Evolutionary conservation across 2,797 vertebrate species (phyloP).

Genomic region (Pantherophis vulpinus): DNA sequence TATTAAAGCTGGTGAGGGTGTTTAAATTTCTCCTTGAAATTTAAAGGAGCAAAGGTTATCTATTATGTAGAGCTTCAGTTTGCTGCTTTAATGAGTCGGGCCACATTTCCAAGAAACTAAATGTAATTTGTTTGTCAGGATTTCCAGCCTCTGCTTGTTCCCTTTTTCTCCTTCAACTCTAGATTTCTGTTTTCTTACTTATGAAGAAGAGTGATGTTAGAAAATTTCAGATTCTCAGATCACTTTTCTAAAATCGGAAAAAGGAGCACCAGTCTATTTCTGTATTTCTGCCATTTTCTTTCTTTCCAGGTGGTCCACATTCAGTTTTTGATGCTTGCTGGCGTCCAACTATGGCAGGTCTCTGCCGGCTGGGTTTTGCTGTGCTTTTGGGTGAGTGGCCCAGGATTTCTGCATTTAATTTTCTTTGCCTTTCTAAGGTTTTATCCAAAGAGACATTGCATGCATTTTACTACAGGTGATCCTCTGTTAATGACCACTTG

Average conservation of each 20-base stretch:
- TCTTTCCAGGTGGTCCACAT: slow-evolving; percentile 79
- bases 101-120: neutral
- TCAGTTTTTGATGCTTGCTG: slow-evolving; percentile 80
- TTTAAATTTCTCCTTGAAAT: neutral
- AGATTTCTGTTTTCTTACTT: neutral
- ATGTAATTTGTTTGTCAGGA: neutral
- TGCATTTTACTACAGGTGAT: neutral
- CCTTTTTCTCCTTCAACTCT: neutral
- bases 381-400: slow-evolving; percentile 78
- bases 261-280: neutral
- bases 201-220: neutral
- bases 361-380: slow-evolving; percentile 77
- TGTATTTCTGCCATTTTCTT: neutral
- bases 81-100: neutral
- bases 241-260: neutral
- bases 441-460: neutral
- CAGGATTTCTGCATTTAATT: neutral
- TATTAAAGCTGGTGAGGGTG: too few relatives aligned
- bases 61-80: neutral
- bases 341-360: slow-evolving; percentile 73
- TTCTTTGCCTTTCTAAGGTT: neutral
- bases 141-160: neutral
- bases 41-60: neutral
- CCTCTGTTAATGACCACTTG: neutral
- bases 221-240: neutral